These are phyloP conservation scores for Acridotheres tristis DNA, from an alignment of 2,797 vertebrate species.

Conservation along the genomic window DNA sequence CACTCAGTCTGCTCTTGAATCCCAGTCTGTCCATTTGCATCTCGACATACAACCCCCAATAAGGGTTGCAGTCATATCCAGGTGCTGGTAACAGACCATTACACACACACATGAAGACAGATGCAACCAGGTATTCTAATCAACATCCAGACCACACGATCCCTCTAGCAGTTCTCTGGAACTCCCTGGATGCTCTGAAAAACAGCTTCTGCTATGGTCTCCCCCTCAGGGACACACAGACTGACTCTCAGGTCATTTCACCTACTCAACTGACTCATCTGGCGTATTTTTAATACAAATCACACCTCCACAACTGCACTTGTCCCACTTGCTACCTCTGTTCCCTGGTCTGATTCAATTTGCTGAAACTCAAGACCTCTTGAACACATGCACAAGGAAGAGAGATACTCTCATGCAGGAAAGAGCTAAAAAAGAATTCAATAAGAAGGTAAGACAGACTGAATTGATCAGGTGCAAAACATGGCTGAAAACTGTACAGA, in stretches of 20 bases:
- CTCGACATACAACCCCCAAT: rapidly evolving
- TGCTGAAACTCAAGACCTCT: background rate
- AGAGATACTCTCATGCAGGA: background rate
- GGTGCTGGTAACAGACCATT: background rate
- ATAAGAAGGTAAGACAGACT: background rate
- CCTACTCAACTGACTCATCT: rapidly evolving
- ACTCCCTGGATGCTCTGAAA: background rate
- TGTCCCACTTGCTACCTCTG: background rate
- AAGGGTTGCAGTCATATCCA: background rate
- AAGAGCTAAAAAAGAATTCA: background rate
- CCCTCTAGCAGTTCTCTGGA: background rate
- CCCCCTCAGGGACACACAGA: background rate
- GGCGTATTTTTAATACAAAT: background rate
- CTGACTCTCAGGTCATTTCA: background rate
- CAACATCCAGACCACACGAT: rapidly evolving
- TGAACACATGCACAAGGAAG: background rate
- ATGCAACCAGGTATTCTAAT: background rate
- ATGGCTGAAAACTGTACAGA: background rate
- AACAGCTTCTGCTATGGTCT: background rate
- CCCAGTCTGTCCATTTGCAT: background rate
- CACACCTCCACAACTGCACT: rapidly evolving
- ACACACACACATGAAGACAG: rapidly evolving
- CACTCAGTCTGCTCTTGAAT: background rate
- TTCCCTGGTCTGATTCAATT: background rate
- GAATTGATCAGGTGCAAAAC: background rate